Evolutionary conservation across 1,140 invertebrate species (phyloP), one percentile per base, ranked within the genome.

Genomic region (Asbolus verrucosus): DNA sequence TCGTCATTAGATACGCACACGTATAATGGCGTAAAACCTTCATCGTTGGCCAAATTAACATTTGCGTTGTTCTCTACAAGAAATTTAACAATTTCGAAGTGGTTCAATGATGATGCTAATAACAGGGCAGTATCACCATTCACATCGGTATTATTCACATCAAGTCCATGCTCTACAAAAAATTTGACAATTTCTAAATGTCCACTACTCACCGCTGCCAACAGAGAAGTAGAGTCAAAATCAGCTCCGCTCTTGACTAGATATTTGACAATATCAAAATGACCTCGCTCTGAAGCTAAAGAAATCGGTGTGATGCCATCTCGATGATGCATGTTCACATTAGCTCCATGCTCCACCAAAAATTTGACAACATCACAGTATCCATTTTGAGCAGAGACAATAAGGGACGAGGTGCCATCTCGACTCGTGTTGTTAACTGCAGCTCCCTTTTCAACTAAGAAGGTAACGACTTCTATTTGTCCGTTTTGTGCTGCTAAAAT

Each of bases 171-270:
- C 3, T 41, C n/a, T 3, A 41, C 15, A 5, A 41, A n/a, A n/a
- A 5, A n/a, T 41, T 41, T 41, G 15, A 41, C 38, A n/a, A 41
- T 41, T 3, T 41, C 15, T 3, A 41, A 15, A n/a, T 41, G 38
- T 13, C n/a, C 3, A n/a, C 11, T 41, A 3, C 3, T 3, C 11
- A n/a, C 38, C 5, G 38, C 38, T n/a, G 5, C 38, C 3, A 13
- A 4, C 15, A 41, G 3, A 41, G 38, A 5, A 13, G 38, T 41
- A 5, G 3, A 3, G 11, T 46, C 11, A 16, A 46, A 6, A 46
- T 46, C 14, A 16, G 15, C 15, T 11, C 15, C 19, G 1, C n/a
- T 2, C 11, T 46, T 14, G 6, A 6, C 15, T 14, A 46, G 15
- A 16, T 6, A 46, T 16, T 46, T 18, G 19, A 46, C 43, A 46